These are phyloP conservation scores for Mactromeris polynyma DNA, from an alignment of 2,888 invertebrate genomes.

Conservation along the genomic window DNA sequence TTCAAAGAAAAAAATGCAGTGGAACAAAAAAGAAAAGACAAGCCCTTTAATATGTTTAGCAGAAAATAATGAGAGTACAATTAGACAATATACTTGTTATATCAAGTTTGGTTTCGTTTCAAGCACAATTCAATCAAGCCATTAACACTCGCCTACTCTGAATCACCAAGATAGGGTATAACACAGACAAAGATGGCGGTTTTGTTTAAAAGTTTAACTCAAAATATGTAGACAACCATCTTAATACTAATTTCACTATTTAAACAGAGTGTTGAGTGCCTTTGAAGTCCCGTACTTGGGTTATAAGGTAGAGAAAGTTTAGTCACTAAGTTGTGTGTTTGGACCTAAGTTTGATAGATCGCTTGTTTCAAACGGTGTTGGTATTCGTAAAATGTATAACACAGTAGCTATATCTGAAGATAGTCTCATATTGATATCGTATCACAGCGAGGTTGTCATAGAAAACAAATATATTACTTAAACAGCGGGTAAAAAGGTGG, in stretches of 20 bases:
- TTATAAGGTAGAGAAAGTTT: slow-evolving; percentile 6
- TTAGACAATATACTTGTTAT: neutral
- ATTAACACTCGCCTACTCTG: slow-evolving; percentile 4
- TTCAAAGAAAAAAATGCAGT: neutral
- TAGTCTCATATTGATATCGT: neutral
- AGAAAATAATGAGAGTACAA: neutral
- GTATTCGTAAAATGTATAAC: slow-evolving; percentile 19
- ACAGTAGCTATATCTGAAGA: neutral
- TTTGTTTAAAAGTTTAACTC: slow-evolving; percentile 14
- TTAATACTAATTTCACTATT: neutral
- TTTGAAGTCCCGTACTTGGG: slow-evolving; percentile 38
- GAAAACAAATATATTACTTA: neutral
- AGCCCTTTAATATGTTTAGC: neutral
- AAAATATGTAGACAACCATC: slow-evolving; percentile 21
- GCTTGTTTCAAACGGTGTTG: neutral
- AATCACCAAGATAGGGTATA: slow-evolving; percentile 8
- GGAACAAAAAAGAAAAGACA: neutral
- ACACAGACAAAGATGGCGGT: neutral
- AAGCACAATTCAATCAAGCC: neutral
- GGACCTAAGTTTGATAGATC: slow-evolving; percentile 34
- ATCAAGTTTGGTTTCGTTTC: neutral
- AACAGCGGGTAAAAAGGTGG: neutral
- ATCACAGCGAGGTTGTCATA: neutral
- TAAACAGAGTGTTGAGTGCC: slow-evolving; percentile 28
- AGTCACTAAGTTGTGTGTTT: slow-evolving; percentile 41